Evolutionary conservation across 2,888 invertebrate species (phyloP), one percentile per base, ranked within the genome.

Genomic region (Blastobasis adustella): DNA sequence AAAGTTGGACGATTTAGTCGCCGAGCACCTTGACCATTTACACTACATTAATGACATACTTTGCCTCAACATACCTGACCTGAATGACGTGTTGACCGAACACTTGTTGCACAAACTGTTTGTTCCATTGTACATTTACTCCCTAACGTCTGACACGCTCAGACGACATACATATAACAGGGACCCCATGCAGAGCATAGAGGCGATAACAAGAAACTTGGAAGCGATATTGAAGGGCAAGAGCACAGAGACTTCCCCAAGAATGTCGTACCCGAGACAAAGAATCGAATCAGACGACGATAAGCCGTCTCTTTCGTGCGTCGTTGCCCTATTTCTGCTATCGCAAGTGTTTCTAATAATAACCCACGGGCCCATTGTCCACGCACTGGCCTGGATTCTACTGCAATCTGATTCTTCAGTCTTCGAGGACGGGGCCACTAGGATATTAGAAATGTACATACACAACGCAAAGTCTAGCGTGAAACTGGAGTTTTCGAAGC

Each of bases 41-140:
- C 98, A 99, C 82, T 99, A 99, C 78, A 90, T 99, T 52, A 99
- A 98, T 74, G 99, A 99, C 74, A 99, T 99, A 65, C 90, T 99
- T 23, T 93, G 96, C 69, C 90, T 99, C 53, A 94, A 96, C 75
- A 98, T 98, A 64, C 93, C 95, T 49, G 96, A 96, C 70, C 89
- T 99, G 51, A 99, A 98, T 81, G 95, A 96, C 66, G 97, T 98
- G 47, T 86, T 99, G 51, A 96, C 97, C 0, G 97, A 98, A 76
- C 98, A 99, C 82, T 89, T 99, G 54, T 89, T 99, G 58, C 96
- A 98, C 81, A 95, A 97, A 79, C 90, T 99, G 1, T 90, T 99
- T 53, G 94, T 98, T 59, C 98, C 98, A 6, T 80, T 98, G 54
- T 98, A 98, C 78, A 96, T 99, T 62, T 96, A 95, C 77, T 98